Base-by-base conservation (phyloP, 1,140 invertebrate genomes). In the Eumeta japonica region DNA sequence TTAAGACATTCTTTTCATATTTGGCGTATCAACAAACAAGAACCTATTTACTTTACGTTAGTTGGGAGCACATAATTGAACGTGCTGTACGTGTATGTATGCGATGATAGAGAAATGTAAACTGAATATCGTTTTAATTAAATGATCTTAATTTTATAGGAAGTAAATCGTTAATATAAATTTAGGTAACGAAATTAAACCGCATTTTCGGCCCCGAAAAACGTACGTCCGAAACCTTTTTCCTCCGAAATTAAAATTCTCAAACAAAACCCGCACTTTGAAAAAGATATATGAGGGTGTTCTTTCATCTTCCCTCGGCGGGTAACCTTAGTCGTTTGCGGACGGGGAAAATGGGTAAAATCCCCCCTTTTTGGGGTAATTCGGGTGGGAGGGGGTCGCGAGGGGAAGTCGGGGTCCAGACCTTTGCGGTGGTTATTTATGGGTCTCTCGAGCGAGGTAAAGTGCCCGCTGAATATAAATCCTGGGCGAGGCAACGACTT, bases 211-310 rank as follows among this genome's bases (percentile, higher is more conserved):
- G 4, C 3, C 17, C n/a, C n/a, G n/a, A n/a, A n/a, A n/a, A n/a
- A n/a, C n/a, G n/a, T n/a, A n/a, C n/a, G n/a, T n/a, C n/a, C 5
- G 29, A 34, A 39, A 39, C 18, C 17, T 52, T 55, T 55, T 62
- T 46, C 54, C 52, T 50, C 45, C 58, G 56, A 70, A 72, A 72
- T 72, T 72, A 70, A 72, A 72, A 72, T 70, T 70, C 67, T 67
- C 60, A 59, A 65, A 70, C 61, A 52, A 5, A 12, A 59, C 59
- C 58, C 58, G 47, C 64, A 64, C 68, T 70, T 73, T 61, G 63
- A 66, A 72, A 64, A 65, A 72, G 63, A 72, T 72, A 70, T 72
- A 70, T 70, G 56, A 52, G 62, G 63, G 63, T 54, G 51, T 68
- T 70, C 65, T 68, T 66, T 70, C 62, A 70, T 70, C 68, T 70